Base-by-base conservation (phyloP, 2,113 vertebrate species). In the Poicephalus meyeri region DNA sequence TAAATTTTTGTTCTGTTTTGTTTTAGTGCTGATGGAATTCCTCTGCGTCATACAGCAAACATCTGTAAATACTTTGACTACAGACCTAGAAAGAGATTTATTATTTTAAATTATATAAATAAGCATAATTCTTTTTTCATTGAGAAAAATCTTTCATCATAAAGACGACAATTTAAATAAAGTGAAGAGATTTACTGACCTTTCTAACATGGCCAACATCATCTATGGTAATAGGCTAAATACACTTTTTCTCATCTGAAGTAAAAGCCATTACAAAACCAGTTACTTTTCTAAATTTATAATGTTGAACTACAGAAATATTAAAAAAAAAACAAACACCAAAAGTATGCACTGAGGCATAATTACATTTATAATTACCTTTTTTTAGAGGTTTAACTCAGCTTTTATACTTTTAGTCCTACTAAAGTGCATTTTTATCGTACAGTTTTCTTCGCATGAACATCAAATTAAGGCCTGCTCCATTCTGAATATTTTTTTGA, bases 281-380 rank as follows among this genome's bases (percentile, higher is more conserved):
- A 52, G 3, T 21, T 9, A 2, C 8, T 42, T 71, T 73, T 73
- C 7, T 52, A 42, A 61, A 39, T 5, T 39, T 64, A 15, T 0
- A 64, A 46, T 42, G 16, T 41, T 76, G 39, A 80, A 61, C 6
- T 64, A 63, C 25, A 41, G 11, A 26, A 26, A 44, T 21, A 74
- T 44, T 50, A 18, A 5, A 47, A 87, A 73, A 1, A 2, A 10
- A 0, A 3, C 11, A 47, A 47, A 23, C 23, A 23, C 23, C 4
- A 14, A 68, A 52, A 14, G 4, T n/a, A 15, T 66, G 25, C 7
- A 11, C 6, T 58, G 64, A 53, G 69, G 7, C 0, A 56, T 58
- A 28, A 72, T 86, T 72, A 21, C 2, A 37, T 71, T 76, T 86
- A 44, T 60, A 91, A 49, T 58, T 56, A 28, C 0, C 7, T 29